A percentile compares a stretch with the other conserved stretches of the same genome.
Evolutionary conservation across 2,113 vertebrate genomes (phyloP).

Genomic region (Perca fluviatilis): DNA sequence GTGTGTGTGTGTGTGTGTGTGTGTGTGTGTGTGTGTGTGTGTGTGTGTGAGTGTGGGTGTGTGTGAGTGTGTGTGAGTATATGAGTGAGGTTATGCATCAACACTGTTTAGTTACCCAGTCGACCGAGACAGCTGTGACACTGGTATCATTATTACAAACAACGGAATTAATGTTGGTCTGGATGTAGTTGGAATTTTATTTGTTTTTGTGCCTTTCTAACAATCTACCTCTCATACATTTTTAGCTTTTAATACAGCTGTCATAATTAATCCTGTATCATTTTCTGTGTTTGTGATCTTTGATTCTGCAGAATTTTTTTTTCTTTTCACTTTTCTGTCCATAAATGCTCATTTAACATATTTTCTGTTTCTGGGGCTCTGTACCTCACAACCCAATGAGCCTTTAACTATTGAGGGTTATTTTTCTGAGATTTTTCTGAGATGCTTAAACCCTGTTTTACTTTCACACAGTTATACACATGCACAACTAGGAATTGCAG

Average conservation of each 20-base stretch:
- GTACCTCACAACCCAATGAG: conserved; percentile 10
- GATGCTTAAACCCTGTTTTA: conserved; percentile 4
- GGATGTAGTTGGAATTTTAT: conserved; percentile 35
- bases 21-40: conserved; percentile 13
- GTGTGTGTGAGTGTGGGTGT: conserved; percentile 27
- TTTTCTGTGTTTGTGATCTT: conserved; percentile 10
- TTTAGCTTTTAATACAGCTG: conserved; percentile 46
- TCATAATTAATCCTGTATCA: neutral
- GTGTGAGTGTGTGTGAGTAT: conserved; percentile 37
- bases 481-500: neutral
- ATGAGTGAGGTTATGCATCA: conserved; percentile 43
- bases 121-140: conserved; percentile 64
- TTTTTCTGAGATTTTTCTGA: neutral
- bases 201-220: conserved; percentile 47
- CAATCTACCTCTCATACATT: conserved; percentile 82
- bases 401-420: neutral
- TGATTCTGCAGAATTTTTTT: neutral
- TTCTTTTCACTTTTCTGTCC: conserved; percentile 7
- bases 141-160: conserved; percentile 37
- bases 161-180: conserved; percentile 39
- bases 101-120: conserved; percentile 30
- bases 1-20: conserved; percentile 8
- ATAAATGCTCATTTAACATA: neutral
- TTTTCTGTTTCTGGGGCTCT: conserved; percentile 8
- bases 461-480: neutral